phyloP scores from a whole-genome alignment of 1,140 invertebrate genomes.

The Cardiocondyla obscurior region DNA sequence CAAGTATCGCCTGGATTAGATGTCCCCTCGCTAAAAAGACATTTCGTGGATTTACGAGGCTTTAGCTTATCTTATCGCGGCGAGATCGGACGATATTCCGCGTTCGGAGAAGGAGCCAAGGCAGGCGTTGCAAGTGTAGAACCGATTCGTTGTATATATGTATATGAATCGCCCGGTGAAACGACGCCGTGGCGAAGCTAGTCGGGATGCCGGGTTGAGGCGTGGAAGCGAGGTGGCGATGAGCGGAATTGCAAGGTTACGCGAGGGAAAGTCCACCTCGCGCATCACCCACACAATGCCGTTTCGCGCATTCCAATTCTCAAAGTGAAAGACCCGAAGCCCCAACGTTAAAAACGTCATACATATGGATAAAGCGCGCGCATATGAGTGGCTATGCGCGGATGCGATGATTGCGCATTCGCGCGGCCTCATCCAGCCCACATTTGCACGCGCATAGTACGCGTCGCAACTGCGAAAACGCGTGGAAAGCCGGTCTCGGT shows the following conservation, averaged over 20 bases:
- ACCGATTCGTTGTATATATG: background rate
- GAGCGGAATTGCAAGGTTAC: constrained; percentile 68
- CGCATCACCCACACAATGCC: constrained; percentile 66
- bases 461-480: constrained; percentile 24
- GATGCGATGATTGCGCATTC: constrained; percentile 24
- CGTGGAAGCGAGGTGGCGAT: background rate
- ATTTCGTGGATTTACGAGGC: background rate
- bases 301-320: constrained; percentile 74
- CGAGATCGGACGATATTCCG: background rate
- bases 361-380: constrained; percentile 41
- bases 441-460: background rate
- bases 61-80: constrained; percentile 24
- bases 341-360: constrained; percentile 58
- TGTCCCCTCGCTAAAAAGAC: background rate
- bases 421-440: background rate
- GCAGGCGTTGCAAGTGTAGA: background rate
- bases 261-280: constrained; percentile 67
- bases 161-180: constrained; percentile 17
- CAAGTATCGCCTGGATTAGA: background rate
- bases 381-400: background rate
- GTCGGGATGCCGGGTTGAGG: too few species aligned
- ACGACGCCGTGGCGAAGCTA: background rate
- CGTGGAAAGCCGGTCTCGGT: constrained; percentile 43
- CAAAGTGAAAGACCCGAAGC: constrained; percentile 72
- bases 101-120: background rate